phyloP scores from a whole-genome alignment of 2,888 invertebrate species.

The Drosophila merina region DNA sequence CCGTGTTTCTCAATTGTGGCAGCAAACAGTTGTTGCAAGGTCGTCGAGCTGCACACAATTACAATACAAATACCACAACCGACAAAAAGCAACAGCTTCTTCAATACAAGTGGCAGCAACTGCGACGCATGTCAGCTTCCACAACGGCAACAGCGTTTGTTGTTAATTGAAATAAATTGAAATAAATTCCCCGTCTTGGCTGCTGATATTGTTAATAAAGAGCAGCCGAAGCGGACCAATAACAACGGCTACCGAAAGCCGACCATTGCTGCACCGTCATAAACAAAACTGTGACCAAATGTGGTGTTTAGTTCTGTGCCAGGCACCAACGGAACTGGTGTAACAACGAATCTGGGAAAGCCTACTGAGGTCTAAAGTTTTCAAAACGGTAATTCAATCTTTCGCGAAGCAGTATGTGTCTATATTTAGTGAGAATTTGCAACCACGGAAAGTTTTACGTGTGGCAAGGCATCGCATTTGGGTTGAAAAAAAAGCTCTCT shows the following conservation, averaged over 20 bases:
- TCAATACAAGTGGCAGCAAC: slow-evolving; percentile 59
- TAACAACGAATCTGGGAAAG: slow-evolving; percentile 1
- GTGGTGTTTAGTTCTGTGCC: slow-evolving; percentile 46
- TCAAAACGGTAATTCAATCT: slow-evolving; percentile 16
- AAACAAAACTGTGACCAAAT: slow-evolving; percentile 45
- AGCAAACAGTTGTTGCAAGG: slow-evolving; percentile 81
- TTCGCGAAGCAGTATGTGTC: not conserved
- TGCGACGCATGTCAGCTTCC: slow-evolving; percentile 21
- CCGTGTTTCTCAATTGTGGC: slow-evolving; percentile 62
- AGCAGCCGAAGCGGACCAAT: slow-evolving; percentile 38
- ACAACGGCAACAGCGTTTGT: slow-evolving; percentile 46
- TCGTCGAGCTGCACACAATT: slow-evolving; percentile 76
- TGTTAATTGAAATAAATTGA: slow-evolving; percentile 84
- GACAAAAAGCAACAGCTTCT: slow-evolving; percentile 29
- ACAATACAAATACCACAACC: slow-evolving; percentile 5
- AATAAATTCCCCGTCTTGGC: slow-evolving; percentile 76
- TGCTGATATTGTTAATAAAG: slow-evolving; percentile 81
- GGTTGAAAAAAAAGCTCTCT: not conserved
- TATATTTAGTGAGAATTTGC: slow-evolving; percentile 7
- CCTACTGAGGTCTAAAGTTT: slow-evolving; percentile 1
- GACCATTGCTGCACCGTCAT: slow-evolving; percentile 17
- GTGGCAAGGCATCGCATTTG: not conserved
- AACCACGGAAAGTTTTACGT: not conserved
- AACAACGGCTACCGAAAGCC: slow-evolving; percentile 3
- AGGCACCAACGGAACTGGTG: slow-evolving; percentile 30